These are phyloP conservation scores for Gambusia holbrooki DNA, from an alignment of 2,113 vertebrate species.

Conservation along the genomic window DNA sequence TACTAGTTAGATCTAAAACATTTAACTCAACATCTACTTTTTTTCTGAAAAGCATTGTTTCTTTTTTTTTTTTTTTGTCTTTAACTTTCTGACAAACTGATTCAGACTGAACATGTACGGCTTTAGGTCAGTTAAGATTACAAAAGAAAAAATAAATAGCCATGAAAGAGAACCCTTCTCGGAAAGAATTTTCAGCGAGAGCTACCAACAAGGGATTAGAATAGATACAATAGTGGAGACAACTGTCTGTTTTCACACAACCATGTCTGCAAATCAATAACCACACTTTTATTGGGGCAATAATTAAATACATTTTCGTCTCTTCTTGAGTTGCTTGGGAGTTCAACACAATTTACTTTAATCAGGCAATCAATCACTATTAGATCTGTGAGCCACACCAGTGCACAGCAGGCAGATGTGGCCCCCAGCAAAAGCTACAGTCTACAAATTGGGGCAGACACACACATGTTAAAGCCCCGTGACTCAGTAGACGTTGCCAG, in stretches of 20 bases:
- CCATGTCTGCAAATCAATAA: conserved; percentile 61
- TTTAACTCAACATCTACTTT: not conserved
- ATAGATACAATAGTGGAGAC: conserved; percentile 23
- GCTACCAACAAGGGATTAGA: conserved; percentile 15
- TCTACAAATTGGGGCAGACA: conserved; percentile 66
- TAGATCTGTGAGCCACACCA: conserved; percentile 60
- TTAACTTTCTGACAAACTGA: no score
- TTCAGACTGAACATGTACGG: no score
- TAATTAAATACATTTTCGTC: conserved; percentile 54
- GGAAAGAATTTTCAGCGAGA: not conserved
- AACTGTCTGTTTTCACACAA: conserved; percentile 24
- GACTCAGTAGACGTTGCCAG: conserved; percentile 51
- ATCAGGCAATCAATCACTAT: conserved; percentile 75
- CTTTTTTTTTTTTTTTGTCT: not conserved
- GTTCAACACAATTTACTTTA: conserved; percentile 70
- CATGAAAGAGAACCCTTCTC: not conserved
- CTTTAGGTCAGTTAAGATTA: no score
- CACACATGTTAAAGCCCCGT: conserved; percentile 47
- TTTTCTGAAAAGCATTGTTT: not conserved
- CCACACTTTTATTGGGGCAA: conserved; percentile 57
- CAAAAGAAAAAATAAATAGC: no score
- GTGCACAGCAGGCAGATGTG: conserved; percentile 67
- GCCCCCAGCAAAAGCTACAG: conserved; percentile 57
- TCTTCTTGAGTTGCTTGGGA: conserved; percentile 58
- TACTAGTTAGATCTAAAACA: not conserved